Evolutionary conservation across 1,140 invertebrate species (phyloP).

Genomic region (Drosophila biarmipes): DNA sequence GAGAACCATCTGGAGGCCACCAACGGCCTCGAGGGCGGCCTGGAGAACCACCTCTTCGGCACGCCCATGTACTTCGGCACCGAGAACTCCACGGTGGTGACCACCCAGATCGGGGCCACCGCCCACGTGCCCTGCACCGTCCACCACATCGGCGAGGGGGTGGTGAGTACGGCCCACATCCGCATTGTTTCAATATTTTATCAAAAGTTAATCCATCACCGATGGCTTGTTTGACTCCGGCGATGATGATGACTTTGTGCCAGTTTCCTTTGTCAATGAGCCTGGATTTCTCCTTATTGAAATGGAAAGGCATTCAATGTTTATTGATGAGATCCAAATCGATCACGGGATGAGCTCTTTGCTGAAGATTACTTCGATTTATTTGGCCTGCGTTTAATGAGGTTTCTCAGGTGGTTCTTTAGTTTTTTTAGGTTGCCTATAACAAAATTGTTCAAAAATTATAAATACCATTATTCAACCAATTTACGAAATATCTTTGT

Average conservation of each 20-base stretch:
- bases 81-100: conserved; percentile 91
- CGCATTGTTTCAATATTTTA: conserved; percentile 73
- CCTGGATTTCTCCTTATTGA: conserved; percentile 50
- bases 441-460: no score
- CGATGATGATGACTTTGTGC: conserved; percentile 36
- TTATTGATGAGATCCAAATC: conserved; percentile 25
- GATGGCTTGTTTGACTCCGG: conserved; percentile 57
- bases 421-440: no score
- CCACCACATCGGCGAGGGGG: conserved; percentile 92
- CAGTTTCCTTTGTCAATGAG: conserved; percentile 11
- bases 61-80: conserved; percentile 90
- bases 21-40: conserved; percentile 51
- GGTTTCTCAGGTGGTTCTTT: no score
- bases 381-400: background rate
- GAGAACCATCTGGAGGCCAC: conserved; percentile 69
- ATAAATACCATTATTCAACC: no score
- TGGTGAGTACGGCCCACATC: conserved; percentile 87
- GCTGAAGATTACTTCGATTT: conserved; percentile 3
- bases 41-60: conserved; percentile 73
- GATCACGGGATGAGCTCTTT: background rate
- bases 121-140: conserved; percentile 92
- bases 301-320: conserved; percentile 44
- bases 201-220: conserved; percentile 71
- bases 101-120: conserved; percentile 92
- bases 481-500: no score